phyloP scores from a whole-genome alignment of 2,113 vertebrate genomes.

The Cebidichthys violaceus region DNA sequence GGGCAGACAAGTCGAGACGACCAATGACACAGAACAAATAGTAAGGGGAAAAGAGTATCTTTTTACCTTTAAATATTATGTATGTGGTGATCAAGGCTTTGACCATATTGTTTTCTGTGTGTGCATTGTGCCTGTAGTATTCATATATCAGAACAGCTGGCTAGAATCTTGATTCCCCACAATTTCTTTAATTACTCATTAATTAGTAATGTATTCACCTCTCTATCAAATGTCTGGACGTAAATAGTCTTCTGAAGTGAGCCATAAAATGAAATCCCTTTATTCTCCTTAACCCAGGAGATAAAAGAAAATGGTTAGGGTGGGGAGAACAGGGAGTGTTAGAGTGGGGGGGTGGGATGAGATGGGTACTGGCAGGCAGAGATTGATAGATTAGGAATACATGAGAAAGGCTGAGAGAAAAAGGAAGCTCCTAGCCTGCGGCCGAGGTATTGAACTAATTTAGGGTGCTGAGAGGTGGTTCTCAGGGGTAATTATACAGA shows the following conservation, averaged over 20 bases:
- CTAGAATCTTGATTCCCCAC: slow-evolving; percentile 12
- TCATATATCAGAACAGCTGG: not conserved
- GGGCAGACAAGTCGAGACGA: slow-evolving; percentile 5
- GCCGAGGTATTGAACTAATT: slow-evolving; percentile 54
- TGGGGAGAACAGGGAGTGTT: slow-evolving; percentile 24
- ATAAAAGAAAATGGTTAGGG: slow-evolving; percentile 32
- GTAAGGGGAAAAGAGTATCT: slow-evolving; percentile 13
- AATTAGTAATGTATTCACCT: slow-evolving; percentile 54
- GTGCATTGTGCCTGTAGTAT: not conserved
- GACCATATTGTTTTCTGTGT: slow-evolving; percentile 6
- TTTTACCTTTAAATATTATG: slow-evolving; percentile 5
- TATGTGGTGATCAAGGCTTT: slow-evolving; percentile 6
- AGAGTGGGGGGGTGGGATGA: slow-evolving; percentile 2
- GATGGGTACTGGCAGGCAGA: slow-evolving; percentile 40
- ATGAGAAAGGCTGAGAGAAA: slow-evolving; percentile 45
- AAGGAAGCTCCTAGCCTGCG: slow-evolving; percentile 60
- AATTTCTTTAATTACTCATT: slow-evolving; percentile 14
- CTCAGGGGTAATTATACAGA: slow-evolving; percentile 60
- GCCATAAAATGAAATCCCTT: slow-evolving; percentile 62
- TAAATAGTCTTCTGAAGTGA: slow-evolving; percentile 62
- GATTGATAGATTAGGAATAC: slow-evolving; percentile 57
- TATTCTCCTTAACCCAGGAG: slow-evolving; percentile 46
- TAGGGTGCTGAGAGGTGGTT: slow-evolving; percentile 41
- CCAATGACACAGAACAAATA: slow-evolving; percentile 4
- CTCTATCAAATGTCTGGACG: slow-evolving; percentile 50